Percentiles rank a stretch among this genome's conserved stretches.
These are phyloP conservation scores for Euura saliciscinereae DNA, from an alignment of 1,140 invertebrate species.

Conservation along the genomic window DNA sequence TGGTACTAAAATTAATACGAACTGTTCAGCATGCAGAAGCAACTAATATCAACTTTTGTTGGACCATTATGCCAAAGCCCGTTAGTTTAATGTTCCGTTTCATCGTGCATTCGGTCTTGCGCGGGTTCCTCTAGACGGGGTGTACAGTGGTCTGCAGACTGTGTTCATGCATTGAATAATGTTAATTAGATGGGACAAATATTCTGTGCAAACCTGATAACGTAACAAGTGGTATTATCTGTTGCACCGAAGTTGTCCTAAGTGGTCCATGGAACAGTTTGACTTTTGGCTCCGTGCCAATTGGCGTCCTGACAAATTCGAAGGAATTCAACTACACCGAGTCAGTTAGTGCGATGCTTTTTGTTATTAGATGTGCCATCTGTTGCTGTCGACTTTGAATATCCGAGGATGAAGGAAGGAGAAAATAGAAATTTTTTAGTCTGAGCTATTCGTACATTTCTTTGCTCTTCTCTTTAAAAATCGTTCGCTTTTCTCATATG, in stretches of 20 bases:
- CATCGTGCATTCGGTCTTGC: neutral
- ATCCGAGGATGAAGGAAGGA: too few relatives aligned
- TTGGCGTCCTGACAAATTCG: slow-evolving; percentile 36
- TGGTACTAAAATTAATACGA: slow-evolving; percentile 2
- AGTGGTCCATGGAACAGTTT: slow-evolving; percentile 38
- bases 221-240: slow-evolving; percentile 48
- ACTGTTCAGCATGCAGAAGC: neutral
- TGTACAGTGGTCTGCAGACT: neutral
- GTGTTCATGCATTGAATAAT: neutral
- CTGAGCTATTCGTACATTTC: too few relatives aligned
- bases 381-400: neutral
- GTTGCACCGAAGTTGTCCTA: slow-evolving; percentile 40
- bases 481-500: neutral
- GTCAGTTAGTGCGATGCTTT: neutral
- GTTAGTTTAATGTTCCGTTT: neutral
- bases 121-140: too few relatives aligned
- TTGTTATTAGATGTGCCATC: slow-evolving; percentile 2
- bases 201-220: slow-evolving; percentile 2
- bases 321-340: slow-evolving; percentile 28
- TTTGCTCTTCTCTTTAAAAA: neutral
- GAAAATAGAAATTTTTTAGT: too few relatives aligned
- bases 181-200: neutral
- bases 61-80: neutral
- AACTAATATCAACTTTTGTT: neutral
- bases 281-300: slow-evolving; percentile 42